Percentiles rank a stretch among this genome's conserved stretches.
Conservation (phyloP, 2,797 vertebrate species). For the Platalea minor region DNA sequence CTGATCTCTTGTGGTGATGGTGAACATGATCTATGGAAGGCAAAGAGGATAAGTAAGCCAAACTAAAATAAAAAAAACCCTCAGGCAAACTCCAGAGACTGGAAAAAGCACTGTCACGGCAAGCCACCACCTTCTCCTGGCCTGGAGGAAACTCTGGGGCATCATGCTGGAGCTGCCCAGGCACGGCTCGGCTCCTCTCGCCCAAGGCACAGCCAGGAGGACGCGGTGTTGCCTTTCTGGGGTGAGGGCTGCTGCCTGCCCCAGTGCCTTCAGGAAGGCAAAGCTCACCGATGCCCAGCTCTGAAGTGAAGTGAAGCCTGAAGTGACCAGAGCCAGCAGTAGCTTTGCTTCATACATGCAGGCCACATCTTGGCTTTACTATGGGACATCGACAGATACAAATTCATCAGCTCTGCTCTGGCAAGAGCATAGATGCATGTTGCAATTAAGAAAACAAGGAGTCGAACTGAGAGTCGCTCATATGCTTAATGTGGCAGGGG, state of each 20-base stretch:
- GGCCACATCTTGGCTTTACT: not conserved
- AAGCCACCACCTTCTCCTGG: not conserved
- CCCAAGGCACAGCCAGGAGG: not conserved
- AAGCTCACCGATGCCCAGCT: not conserved
- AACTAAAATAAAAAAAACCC: not conserved
- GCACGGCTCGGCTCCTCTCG: not conserved
- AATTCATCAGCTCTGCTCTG: not conserved
- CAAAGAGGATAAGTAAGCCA: not conserved
- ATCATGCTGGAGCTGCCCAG: not conserved
- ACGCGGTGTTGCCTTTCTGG: fast-evolving
- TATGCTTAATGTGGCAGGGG: fast-evolving
- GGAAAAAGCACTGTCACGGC: not conserved
- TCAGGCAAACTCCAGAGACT: not conserved
- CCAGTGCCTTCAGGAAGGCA: not conserved
- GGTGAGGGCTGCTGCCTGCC: not conserved
- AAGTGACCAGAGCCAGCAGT: not conserved
- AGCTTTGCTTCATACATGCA: not conserved
- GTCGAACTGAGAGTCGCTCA: fast-evolving
- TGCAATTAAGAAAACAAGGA: not conserved
- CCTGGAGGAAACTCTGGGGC: not conserved
- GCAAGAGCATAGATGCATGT: not conserved
- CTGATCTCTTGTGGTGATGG: not conserved
- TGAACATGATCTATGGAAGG: not conserved
- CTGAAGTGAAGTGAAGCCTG: not conserved
- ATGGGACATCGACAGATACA: not conserved